Evolutionary conservation across 2,797 vertebrate species (phyloP).

Genomic region (Moxostoma hubbsi): DNA sequence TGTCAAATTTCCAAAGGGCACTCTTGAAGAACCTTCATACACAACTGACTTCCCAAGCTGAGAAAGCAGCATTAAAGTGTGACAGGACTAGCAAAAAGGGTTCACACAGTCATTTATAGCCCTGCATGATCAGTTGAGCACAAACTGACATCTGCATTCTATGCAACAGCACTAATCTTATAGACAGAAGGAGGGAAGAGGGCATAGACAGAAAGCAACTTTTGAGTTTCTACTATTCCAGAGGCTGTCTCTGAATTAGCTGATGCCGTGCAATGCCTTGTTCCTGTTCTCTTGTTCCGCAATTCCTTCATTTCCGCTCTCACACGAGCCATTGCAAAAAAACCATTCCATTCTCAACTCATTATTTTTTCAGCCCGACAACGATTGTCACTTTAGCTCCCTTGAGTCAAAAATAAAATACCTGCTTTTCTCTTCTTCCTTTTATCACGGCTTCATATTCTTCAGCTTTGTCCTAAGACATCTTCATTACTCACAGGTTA

Average conservation of each 20-base stretch:
- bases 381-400: slow-evolving; percentile 75
- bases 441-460: slow-evolving; percentile 55
- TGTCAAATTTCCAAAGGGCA: slow-evolving; percentile 1
- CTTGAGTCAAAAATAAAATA: slow-evolving; percentile 75
- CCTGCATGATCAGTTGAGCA: background rate
- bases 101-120: background rate
- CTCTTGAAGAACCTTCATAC: background rate
- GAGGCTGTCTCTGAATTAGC: slow-evolving; percentile 39
- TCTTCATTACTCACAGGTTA: slow-evolving; percentile 69
- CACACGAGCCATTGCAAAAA: slow-evolving; percentile 63
- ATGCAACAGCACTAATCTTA: slow-evolving; percentile 3
- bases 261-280: slow-evolving; percentile 28
- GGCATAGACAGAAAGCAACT: slow-evolving; percentile 12
- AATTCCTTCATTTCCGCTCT: slow-evolving; percentile 26
- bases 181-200: slow-evolving; percentile 21
- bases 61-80: background rate
- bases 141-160: slow-evolving; percentile 20
- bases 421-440: slow-evolving; percentile 55
- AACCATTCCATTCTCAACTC: slow-evolving; percentile 66
- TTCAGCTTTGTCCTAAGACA: slow-evolving; percentile 65
- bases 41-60: background rate
- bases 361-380: slow-evolving; percentile 76
- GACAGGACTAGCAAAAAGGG: background rate
- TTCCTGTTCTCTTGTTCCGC: slow-evolving; percentile 31
- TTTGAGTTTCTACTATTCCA: slow-evolving; percentile 28